Evolutionary conservation across 2,797 vertebrate species (phyloP).

Genomic region (Eospalax fontanierii): DNA sequence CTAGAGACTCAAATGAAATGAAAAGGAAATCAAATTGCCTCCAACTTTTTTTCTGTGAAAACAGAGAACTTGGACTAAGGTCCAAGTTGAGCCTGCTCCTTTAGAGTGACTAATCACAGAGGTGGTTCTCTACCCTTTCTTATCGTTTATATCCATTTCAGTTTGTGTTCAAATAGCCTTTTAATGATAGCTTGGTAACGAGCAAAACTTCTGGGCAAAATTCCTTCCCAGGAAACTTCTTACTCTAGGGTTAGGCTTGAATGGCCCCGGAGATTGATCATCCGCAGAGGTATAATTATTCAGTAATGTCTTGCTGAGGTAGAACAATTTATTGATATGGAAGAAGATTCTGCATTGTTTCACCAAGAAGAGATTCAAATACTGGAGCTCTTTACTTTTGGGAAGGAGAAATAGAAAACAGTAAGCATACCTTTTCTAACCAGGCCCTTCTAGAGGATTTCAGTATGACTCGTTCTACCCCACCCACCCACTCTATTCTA

Average conservation of each 20-base stretch:
- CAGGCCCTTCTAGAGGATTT: conserved; percentile 13
- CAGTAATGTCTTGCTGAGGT: conserved; percentile 53
- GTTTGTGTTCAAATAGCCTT: conserved; percentile 65
- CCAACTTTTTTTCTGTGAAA: conserved; percentile 67
- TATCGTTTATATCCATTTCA: conserved; percentile 30
- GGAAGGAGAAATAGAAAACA: conserved; percentile 59
- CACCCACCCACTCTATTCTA: not conserved
- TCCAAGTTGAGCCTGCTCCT: conserved; percentile 43
- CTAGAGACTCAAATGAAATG: conserved; percentile 70
- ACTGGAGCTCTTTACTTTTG: conserved; percentile 35
- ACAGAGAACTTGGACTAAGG: conserved; percentile 58
- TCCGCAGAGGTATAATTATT: conserved; percentile 26
- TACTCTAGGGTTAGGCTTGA: conserved; percentile 24
- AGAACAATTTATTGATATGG: conserved; percentile 38
- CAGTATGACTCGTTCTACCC: conserved; percentile 31
- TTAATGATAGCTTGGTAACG: conserved; percentile 41
- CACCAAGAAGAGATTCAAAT: conserved; percentile 56
- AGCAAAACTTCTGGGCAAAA: conserved; percentile 25
- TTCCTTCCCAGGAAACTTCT: not conserved
- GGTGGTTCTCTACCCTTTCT: conserved; percentile 4
- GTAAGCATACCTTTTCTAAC: conserved; percentile 37
- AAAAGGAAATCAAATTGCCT: conserved; percentile 63
- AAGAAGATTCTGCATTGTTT: conserved; percentile 46
- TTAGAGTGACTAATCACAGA: conserved; percentile 48
- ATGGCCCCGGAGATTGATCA: conserved; percentile 29